A percentile compares a stretch with the other conserved stretches of the same genome.
These are phyloP conservation scores for Druceiella hillmani DNA, from an alignment of 2,888 invertebrate species.

Conservation along the genomic window DNA sequence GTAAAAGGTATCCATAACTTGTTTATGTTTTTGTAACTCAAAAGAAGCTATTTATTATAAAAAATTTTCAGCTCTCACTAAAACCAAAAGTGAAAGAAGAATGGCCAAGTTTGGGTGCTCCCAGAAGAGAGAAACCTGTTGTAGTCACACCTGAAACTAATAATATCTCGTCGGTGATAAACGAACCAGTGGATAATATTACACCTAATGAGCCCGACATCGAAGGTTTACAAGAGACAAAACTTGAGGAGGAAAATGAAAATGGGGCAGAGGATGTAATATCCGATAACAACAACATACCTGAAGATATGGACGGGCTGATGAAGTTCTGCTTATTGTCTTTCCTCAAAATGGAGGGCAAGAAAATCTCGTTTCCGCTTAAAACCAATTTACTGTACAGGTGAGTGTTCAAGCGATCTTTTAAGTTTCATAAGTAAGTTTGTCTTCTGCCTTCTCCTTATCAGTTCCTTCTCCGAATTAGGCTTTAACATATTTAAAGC, in stretches of 20 bases:
- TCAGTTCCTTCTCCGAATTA: too few species aligned
- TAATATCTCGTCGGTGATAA: not conserved
- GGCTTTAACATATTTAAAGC: too few species aligned
- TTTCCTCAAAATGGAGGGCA: slow-evolving; percentile 69
- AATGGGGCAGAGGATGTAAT: slow-evolving; percentile 4
- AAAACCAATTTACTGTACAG: slow-evolving; percentile 79
- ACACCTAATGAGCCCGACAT: not conserved
- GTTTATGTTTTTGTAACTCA: too few species aligned
- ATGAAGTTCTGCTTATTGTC: slow-evolving; percentile 72
- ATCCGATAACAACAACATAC: slow-evolving; percentile 29
- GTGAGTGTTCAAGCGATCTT: too few species aligned
- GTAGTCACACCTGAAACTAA: not conserved
- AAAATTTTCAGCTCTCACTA: slow-evolving; percentile 3
- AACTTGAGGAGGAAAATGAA: slow-evolving; percentile 16
- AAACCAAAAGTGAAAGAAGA: slow-evolving; percentile 5
- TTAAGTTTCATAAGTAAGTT: too few species aligned
- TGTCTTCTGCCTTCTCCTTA: too few species aligned
- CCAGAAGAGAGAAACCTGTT: not conserved
- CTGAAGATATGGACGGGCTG: slow-evolving; percentile 64
- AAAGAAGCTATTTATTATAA: too few species aligned
- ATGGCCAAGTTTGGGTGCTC: slow-evolving; percentile 9
- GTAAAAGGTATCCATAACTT: too few species aligned
- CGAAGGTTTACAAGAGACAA: slow-evolving; percentile 9
- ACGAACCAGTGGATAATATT: not conserved
- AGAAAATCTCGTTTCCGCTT: slow-evolving; percentile 66